Percentiles rank a stretch among this genome's conserved stretches.
These are phyloP conservation scores for Meteorus colon DNA, from an alignment of 2,888 invertebrate genomes.

Conservation along the genomic window DNA sequence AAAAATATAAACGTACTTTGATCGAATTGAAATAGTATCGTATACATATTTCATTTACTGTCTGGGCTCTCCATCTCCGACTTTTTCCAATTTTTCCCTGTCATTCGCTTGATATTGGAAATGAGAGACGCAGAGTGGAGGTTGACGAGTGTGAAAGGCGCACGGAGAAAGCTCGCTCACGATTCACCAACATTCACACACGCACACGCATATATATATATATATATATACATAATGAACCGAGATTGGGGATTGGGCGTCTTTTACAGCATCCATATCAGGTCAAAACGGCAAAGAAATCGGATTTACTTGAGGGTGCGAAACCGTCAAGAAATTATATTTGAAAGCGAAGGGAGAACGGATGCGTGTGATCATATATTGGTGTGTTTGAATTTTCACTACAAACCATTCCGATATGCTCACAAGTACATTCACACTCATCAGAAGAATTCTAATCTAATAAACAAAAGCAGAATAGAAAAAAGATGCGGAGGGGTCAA, in stretches of 20 bases:
- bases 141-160: not conserved
- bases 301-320: slow-evolving; percentile 13
- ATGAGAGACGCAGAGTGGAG: not conserved
- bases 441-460: not conserved
- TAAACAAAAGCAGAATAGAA: not conserved
- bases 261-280: not conserved
- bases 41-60: too few relatives aligned
- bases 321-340: not conserved
- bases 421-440: not conserved
- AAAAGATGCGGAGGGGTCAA: not conserved
- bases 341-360: not conserved
- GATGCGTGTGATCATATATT: not conserved
- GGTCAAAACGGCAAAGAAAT: slow-evolving; percentile 5
- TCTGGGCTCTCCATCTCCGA: too few relatives aligned
- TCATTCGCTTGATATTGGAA: not conserved
- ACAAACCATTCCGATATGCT: not conserved
- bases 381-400: not conserved
- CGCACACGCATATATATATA: not conserved
- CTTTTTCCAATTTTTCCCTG: not conserved
- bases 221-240: not conserved
- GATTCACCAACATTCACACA: not conserved
- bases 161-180: not conserved
- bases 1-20: too few relatives aligned
- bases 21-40: too few relatives aligned
- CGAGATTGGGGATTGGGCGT: slow-evolving; percentile 2